Percentiles rank a stretch among this genome's conserved stretches.
Conservation (phyloP, 2,888 invertebrate species). For the Entomobrya multifasciata region DNA sequence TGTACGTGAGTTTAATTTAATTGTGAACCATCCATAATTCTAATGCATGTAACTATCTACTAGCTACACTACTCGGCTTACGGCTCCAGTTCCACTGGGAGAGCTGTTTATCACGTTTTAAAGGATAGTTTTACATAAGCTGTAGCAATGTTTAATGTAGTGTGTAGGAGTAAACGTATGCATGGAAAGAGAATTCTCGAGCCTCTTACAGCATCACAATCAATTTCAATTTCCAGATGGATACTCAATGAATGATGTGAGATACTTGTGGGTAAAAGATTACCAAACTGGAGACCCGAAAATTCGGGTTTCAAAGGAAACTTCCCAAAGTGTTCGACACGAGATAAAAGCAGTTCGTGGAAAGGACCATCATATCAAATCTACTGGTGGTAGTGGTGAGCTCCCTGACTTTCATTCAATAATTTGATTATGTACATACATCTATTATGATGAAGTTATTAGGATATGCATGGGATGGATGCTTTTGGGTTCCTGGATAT, state of each 20-base stretch:
- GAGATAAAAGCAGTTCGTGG: slow-evolving; percentile 54
- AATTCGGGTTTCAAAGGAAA: slow-evolving; percentile 54
- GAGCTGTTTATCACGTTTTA: too few species aligned
- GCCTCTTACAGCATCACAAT: slow-evolving; percentile 3
- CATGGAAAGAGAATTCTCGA: too few species aligned
- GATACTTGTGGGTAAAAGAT: slow-evolving; percentile 41
- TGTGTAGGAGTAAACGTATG: too few species aligned
- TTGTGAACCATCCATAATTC: neutral
- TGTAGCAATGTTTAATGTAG: too few species aligned
- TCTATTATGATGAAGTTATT: too few species aligned
- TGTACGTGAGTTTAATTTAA: slow-evolving; percentile 88
- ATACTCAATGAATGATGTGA: slow-evolving; percentile 24
- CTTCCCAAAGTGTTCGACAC: slow-evolving; percentile 62
- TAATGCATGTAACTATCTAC: too few species aligned
- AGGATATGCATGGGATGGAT: too few species aligned
- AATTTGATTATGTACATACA: too few species aligned
- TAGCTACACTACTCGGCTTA: too few species aligned
- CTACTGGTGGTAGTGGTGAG: slow-evolving; percentile 24
- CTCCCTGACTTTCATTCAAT: neutral
- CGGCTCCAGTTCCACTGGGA: too few species aligned
- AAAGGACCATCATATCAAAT: neutral
- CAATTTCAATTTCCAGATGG: slow-evolving; percentile 35
- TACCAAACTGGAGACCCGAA: slow-evolving; percentile 23
- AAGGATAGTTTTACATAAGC: too few species aligned
- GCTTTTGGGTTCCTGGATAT: too few species aligned